phyloP scores from a whole-genome alignment of 2,888 invertebrate species.

The Candidula unifasciata region DNA sequence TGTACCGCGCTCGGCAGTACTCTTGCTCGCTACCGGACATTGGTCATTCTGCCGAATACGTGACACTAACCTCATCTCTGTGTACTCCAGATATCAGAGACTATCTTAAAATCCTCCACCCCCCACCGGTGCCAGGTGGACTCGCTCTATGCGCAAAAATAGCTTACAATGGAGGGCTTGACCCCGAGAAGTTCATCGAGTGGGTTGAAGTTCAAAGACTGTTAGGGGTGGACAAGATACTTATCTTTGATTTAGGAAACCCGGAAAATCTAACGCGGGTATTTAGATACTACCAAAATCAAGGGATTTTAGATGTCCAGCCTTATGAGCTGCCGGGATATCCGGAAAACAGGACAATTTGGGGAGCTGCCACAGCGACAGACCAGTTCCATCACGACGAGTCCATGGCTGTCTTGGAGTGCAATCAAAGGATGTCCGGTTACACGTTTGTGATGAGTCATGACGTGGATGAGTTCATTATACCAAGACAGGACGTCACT shows the following conservation, averaged over 20 bases:
- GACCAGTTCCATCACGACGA: conserved; percentile 53
- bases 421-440: conserved; percentile 54
- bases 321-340: conserved; percentile 52
- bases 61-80: conserved; percentile 34
- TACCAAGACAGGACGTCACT: conserved; percentile 47
- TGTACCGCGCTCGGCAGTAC: conserved; percentile 38
- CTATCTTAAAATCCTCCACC: conserved; percentile 41
- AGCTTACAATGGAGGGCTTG: conserved; percentile 48
- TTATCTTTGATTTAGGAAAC: conserved; percentile 52
- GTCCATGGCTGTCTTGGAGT: conserved; percentile 55
- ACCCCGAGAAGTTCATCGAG: conserved; percentile 55
- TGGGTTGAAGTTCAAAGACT: conserved; percentile 56
- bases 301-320: conserved; percentile 48
- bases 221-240: conserved; percentile 54
- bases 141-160: conserved; percentile 54
- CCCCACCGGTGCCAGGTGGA: conserved; percentile 33
- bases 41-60: conserved; percentile 40
- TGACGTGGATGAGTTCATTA: conserved; percentile 55
- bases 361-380: conserved; percentile 5
- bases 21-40: conserved; percentile 47
- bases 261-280: conserved; percentile 39
- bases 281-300: conserved; percentile 47
- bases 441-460: conserved; percentile 51
- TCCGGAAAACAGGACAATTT: conserved; percentile 29
- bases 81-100: conserved; percentile 38